Conservation (phyloP, 2,797 vertebrate species). For the Limosa lapponica region DNA sequence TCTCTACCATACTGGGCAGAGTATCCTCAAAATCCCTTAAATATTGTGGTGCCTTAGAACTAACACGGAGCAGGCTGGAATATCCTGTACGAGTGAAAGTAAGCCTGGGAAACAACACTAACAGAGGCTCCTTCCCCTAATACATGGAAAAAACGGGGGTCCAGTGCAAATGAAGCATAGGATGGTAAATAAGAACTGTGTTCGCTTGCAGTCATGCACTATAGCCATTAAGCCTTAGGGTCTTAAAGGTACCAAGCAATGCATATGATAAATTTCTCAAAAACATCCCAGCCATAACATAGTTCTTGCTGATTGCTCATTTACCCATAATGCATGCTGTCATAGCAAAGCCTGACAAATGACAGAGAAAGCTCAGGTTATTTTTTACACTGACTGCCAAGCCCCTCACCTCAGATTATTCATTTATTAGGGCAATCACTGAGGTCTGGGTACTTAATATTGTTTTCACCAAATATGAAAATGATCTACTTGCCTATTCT, state of each 20-base stretch:
- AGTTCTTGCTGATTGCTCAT: slow-evolving; percentile 90
- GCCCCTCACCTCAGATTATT: slow-evolving; percentile 89
- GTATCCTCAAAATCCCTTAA: slow-evolving; percentile 45
- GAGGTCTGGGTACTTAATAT: slow-evolving; percentile 88
- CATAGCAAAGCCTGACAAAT: slow-evolving; percentile 85
- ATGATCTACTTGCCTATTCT: slow-evolving; percentile 91
- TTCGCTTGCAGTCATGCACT: slow-evolving; percentile 84
- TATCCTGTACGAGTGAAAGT: not conserved
- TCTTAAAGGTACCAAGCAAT: slow-evolving; percentile 86
- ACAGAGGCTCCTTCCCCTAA: slow-evolving; percentile 62
- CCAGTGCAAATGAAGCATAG: slow-evolving; percentile 81
- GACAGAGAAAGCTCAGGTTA: slow-evolving; percentile 83
- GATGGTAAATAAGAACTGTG: slow-evolving; percentile 83
- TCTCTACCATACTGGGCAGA: not conserved
- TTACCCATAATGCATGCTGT: slow-evolving; percentile 90
- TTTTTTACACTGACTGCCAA: slow-evolving; percentile 87
- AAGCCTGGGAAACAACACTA: slow-evolving; percentile 67
- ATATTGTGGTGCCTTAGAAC: not conserved
- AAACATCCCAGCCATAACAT: slow-evolving; percentile 88
- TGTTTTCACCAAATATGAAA: slow-evolving; percentile 93
- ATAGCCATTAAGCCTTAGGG: slow-evolving; percentile 85
- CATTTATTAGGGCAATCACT: slow-evolving; percentile 88
- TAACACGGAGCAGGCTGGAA: not conserved
- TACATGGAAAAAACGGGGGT: slow-evolving; percentile 69
- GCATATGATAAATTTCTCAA: slow-evolving; percentile 87